These are phyloP conservation scores for Acromyrmex echinatior DNA, from an alignment of 1,140 invertebrate species.

Conservation along the genomic window DNA sequence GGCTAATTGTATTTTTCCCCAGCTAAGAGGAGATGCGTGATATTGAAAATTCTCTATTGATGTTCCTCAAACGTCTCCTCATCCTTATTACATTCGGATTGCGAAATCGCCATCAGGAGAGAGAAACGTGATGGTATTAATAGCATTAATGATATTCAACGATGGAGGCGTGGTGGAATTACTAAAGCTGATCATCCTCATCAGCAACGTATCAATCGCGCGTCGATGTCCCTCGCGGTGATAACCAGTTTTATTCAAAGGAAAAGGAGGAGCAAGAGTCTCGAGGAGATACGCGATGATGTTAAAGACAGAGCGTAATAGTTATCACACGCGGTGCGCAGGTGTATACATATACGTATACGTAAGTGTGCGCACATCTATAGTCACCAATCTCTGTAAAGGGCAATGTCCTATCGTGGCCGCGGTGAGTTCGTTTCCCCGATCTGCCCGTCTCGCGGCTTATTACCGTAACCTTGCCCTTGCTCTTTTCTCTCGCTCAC, in stretches of 20 bases:
- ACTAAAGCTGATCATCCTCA: not conserved
- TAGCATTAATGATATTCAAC: slow-evolving; percentile 23
- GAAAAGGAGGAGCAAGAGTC: not conserved
- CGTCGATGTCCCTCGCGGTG: slow-evolving; percentile 5
- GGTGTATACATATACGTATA: not conserved
- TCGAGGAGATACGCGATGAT: not conserved
- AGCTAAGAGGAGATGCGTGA: not conserved
- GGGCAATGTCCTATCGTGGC: slow-evolving; percentile 80
- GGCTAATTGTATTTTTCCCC: not conserved
- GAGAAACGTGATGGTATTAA: not conserved
- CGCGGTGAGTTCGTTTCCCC: slow-evolving; percentile 75
- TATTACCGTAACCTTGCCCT: slow-evolving; percentile 77
- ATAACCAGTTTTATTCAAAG: slow-evolving; percentile 42
- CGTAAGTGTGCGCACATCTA: slow-evolving; percentile 33
- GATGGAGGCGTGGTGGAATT: slow-evolving; percentile 1
- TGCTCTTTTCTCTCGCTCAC: slow-evolving; percentile 52
- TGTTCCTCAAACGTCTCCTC: not conserved
- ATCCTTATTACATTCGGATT: not conserved
- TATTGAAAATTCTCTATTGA: not conserved
- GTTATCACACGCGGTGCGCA: not conserved
- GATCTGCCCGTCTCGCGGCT: slow-evolving; percentile 67
- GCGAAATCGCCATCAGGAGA: not conserved
- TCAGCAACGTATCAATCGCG: slow-evolving; percentile 29
- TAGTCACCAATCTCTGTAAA: slow-evolving; percentile 70
- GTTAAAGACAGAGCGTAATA: slow-evolving; percentile 15